Percentiles rank a stretch among this genome's conserved stretches.
Evolutionary conservation across 2,113 vertebrate genomes (phyloP).

Genomic region (Rhodinocichla rosea): DNA sequence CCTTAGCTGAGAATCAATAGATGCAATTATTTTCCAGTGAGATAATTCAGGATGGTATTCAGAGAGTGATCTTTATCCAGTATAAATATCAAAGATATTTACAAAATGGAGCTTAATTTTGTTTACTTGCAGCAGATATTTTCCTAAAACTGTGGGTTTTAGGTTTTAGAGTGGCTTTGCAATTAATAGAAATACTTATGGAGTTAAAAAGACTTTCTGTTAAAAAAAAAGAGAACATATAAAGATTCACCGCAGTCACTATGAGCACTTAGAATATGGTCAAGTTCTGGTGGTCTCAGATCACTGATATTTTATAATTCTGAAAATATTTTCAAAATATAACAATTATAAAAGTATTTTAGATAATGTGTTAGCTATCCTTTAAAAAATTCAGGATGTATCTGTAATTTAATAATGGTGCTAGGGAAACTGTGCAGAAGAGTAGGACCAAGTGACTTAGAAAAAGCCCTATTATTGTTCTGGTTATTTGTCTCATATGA

Average conservation of each 20-base stretch:
- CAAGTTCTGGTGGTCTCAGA: not conserved
- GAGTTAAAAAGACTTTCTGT: accelerated
- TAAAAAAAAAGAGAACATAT: too few species aligned
- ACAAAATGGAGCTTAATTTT: not conserved
- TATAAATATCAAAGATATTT: not conserved
- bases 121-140: not conserved
- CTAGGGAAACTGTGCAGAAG: not conserved
- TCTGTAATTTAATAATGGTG: not conserved
- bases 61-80: not conserved
- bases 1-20: not conserved
- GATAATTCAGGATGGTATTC: not conserved
- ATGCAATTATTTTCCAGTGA: not conserved
- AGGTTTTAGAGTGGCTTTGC: not conserved
- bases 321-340: not conserved
- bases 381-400: not conserved
- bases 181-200: not conserved
- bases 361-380: not conserved
- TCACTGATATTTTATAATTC: not conserved
- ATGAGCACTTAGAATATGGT: not conserved
- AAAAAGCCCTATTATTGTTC: not conserved
- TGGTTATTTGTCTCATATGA: not conserved
- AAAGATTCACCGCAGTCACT: not conserved
- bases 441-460: not conserved
- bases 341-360: not conserved
- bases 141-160: not conserved